Conservation (phyloP, 2,888 invertebrate species). For the Allophyes oxyacanthae region DNA sequence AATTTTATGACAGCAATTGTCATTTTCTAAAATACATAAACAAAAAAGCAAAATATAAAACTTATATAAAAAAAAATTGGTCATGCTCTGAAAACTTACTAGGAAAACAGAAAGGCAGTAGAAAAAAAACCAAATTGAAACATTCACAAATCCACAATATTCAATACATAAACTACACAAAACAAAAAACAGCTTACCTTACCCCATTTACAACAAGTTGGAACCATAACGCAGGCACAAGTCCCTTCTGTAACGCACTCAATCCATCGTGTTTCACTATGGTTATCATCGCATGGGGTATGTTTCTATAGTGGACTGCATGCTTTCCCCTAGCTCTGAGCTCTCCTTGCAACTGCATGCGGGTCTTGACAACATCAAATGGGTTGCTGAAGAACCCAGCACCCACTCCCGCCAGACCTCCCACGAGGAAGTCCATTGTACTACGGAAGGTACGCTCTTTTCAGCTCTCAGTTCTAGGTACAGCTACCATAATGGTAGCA, state of each 20-base stretch:
- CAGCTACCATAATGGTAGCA: background rate
- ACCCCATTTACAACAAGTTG: slow-evolving; percentile 91
- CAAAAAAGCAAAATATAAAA: background rate
- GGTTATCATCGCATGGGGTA: slow-evolving; percentile 94
- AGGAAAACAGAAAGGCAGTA: background rate
- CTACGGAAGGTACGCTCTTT: slow-evolving; percentile 57
- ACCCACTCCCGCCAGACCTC: slow-evolving; percentile 92
- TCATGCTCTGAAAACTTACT: slow-evolving; percentile 4
- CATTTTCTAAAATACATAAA: background rate
- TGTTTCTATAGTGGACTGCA: slow-evolving; percentile 91
- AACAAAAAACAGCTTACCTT: slow-evolving; percentile 74
- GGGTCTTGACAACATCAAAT: slow-evolving; percentile 96
- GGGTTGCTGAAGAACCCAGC: slow-evolving; percentile 96
- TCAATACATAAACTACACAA: slow-evolving; percentile 8
- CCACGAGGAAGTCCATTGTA: slow-evolving; percentile 93
- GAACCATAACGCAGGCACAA: slow-evolving; percentile 95
- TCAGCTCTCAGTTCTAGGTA: slow-evolving; percentile 21
- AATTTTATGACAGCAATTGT: no score
- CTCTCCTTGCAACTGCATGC: slow-evolving; percentile 96
- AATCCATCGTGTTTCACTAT: slow-evolving; percentile 94
- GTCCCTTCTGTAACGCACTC: slow-evolving; percentile 92
- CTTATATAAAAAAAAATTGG: background rate
- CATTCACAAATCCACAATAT: background rate
- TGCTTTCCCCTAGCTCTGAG: slow-evolving; percentile 91
- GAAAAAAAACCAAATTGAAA: background rate